Evolutionary conservation across 2,888 invertebrate species (phyloP).

Genomic region (Hypercompe scribonia): DNA sequence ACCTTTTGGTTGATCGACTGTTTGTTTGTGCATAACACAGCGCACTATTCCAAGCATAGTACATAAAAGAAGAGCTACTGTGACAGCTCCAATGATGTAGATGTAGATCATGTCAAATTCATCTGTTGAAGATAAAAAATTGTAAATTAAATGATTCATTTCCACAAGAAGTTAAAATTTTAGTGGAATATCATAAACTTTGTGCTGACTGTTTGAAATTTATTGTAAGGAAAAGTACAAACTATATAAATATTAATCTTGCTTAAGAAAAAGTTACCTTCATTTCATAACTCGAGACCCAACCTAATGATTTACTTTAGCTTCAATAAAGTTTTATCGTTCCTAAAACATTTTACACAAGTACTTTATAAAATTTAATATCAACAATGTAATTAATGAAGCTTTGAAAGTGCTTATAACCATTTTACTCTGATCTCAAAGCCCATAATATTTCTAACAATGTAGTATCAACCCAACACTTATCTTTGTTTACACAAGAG

Average conservation of each 20-base stretch:
- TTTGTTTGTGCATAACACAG: slow-evolving; percentile 89
- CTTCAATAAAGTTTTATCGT: neutral
- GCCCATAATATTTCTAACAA: slow-evolving; percentile 32
- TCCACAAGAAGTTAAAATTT: neutral
- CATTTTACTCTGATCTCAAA: slow-evolving; percentile 26
- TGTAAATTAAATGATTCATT: neutral
- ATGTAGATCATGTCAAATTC: slow-evolving; percentile 93
- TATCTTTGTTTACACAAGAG: slow-evolving; percentile 49
- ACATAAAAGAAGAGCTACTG: slow-evolving; percentile 90
- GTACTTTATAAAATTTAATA: slow-evolving; percentile 14
- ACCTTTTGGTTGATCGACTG: slow-evolving; percentile 89
- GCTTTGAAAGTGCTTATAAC: slow-evolving; percentile 21
- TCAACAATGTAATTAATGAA: slow-evolving; percentile 26
- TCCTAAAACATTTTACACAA: neutral
- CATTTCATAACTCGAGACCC: neutral
- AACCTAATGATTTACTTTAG: neutral
- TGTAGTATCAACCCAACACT: slow-evolving; percentile 28
- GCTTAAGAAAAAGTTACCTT: neutral
- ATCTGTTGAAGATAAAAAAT: slow-evolving; percentile 80
- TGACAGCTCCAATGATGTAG: slow-evolving; percentile 92
- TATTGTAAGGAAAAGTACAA: neutral
- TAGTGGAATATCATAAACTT: neutral
- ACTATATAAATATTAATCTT: neutral
- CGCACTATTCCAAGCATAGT: slow-evolving; percentile 90
- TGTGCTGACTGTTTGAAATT: neutral